Evolutionary conservation across 2,797 vertebrate species (phyloP), one percentile per base, ranked within the genome.

Genomic region (Sorex maritimensis): DNA sequence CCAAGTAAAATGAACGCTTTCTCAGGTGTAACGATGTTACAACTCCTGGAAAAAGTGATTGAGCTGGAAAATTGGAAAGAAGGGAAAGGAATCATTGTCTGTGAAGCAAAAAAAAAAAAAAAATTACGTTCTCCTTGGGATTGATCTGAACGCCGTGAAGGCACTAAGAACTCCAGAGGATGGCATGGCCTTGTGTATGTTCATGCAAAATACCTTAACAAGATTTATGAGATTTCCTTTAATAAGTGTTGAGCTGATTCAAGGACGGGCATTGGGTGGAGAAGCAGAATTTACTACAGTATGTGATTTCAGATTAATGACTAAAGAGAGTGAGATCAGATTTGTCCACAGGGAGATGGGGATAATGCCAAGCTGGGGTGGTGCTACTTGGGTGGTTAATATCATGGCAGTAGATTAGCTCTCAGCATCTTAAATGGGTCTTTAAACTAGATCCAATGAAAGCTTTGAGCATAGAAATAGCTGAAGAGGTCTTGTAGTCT

Each of bases 331-430:
- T 38, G 98, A 99, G 90, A 99, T 99, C 96, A 98, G 99, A 92
- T 99, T 99, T 95, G 99, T 99, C 94, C 99, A 99, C 91, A 99
- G 99, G 97, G 98, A 98, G 78, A 99, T 99, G 99, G 99, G 99
- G 10, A 98, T 99, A 97, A 98, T 99, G 78, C 99, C 99, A 2
- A 99, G 99, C 94, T 99, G 99, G 99, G 99, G 99, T 0, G 99
- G 99, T 14, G 98, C 98, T 0, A 97, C 99, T 0, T 97, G 99
- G 86, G 98, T 99, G 7, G 98, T 98, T 93, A 96, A 94, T 41
- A 97, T 99, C 0, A 96, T 99, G 99, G 99, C 94, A 97, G 98
- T 81, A 97, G 97, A 92, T 97, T 98, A 5, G 98, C 99, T 24
- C 98, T 99, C 83, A 99, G 96, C 97, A 98, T 99, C 91, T 98